These are phyloP conservation scores for Camponotus vicinus DNA, from an alignment of 1,140 invertebrate genomes.

Conservation along the genomic window DNA sequence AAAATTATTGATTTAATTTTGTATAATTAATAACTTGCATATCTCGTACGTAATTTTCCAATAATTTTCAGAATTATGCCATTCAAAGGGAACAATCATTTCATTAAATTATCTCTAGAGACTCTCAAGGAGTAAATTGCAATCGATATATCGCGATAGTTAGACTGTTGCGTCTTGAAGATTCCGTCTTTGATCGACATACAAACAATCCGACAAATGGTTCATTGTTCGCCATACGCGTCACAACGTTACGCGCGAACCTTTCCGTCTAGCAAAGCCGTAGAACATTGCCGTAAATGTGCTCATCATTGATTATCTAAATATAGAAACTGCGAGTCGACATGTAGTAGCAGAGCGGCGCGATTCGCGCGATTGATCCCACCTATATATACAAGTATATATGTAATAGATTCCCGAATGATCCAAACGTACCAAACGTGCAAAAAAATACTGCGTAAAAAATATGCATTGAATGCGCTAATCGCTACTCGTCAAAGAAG, in stretches of 20 bases:
- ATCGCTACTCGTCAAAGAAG: not conserved
- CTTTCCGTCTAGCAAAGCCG: slow-evolving; percentile 44
- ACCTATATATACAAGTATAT: not conserved
- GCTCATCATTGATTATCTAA: slow-evolving; percentile 75
- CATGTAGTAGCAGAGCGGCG: slow-evolving; percentile 47
- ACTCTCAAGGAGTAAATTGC: not conserved
- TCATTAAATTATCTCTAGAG: not conserved
- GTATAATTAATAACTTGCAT: not conserved
- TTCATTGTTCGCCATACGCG: slow-evolving; percentile 45
- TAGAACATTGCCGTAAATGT: slow-evolving; percentile 72
- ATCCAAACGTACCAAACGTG: not conserved
- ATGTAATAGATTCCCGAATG: slow-evolving; percentile 1
- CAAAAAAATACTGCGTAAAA: not conserved
- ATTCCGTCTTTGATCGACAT: slow-evolving; percentile 20
- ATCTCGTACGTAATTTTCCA: not conserved
- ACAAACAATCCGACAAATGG: slow-evolving; percentile 28
- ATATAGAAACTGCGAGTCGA: slow-evolving; percentile 71
- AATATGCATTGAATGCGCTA: not conserved
- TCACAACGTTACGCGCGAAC: not conserved
- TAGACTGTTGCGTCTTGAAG: not conserved
- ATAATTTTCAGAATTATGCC: not conserved
- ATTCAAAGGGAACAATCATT: not conserved
- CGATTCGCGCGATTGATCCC: slow-evolving; percentile 64
- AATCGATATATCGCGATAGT: not conserved
- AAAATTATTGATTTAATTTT: not conserved